Evolutionary conservation across 2,888 invertebrate species (phyloP), one percentile per base, ranked within the genome.

Genomic region (Petrolisthes manimaculis): DNA sequence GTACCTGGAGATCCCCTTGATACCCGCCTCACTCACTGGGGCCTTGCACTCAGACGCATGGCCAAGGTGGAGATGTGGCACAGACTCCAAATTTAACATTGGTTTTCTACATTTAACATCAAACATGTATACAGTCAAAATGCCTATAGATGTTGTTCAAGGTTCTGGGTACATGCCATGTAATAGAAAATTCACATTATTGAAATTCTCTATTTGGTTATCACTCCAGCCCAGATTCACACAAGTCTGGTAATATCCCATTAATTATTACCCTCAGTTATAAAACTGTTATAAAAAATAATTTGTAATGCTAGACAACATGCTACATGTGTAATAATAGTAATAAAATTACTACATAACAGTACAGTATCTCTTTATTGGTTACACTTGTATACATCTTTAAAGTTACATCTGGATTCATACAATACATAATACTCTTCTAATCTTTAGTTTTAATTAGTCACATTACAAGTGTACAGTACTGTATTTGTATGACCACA

Each of bases 41-140:
- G 87, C 6, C 87, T 77, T 18, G 77, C 83, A 9, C 37, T 87
- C 14, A 77, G 87, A 21, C 75, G 87, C 9, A 83, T 24, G 87
- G 87, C 87, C 8, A 87, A 83, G 24, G 79, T 87, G 18, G 87
- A 87, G 12, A 87, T 87, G 87, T 87, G 87, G 87, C 87, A 87
- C 55, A 67, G 87, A 71, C 67, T 87, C 1, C 87, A 87, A 37
- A 87, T 87, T 24, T 87, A 24, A 79, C 77, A 5, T 8, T 54
- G 9, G 18, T 14, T 61, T 5, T 12, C 24, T 81, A 3, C 4
- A 37, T 37, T 37, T 37, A 37, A 1, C 37, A 37, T n/a, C 24
- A 24, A 8, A 21, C 71, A n/a, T 9, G 18, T 71, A 24, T 24
- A 5, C 24, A 5, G 24, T 1, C n/a, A 18, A 18, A 67, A 67